These are phyloP conservation scores for Drosophila flavopinicola DNA, from an alignment of 2,888 invertebrate species.

Conservation along the genomic window DNA sequence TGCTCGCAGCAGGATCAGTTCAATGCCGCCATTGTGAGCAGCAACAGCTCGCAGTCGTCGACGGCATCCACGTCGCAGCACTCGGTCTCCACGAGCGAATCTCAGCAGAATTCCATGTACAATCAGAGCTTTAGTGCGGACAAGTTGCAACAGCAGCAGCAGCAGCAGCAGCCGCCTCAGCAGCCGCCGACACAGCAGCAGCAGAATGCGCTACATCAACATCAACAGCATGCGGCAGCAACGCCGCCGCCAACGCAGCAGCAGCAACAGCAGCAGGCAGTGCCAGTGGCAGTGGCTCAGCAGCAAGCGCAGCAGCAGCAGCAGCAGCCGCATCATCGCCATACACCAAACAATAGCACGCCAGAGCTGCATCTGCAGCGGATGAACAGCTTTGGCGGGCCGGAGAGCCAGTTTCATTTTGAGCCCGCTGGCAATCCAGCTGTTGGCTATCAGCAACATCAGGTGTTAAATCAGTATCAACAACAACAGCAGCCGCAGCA, in stretches of 20 bases:
- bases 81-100: conserved; percentile 82
- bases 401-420: conserved; percentile 82
- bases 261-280: conserved; percentile 26
- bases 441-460: conserved; percentile 81
- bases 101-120: conserved; percentile 84
- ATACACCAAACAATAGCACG: conserved; percentile 71
- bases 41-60: conserved; percentile 83
- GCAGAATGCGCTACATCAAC: conserved; percentile 68
- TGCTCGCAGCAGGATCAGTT: conserved; percentile 82
- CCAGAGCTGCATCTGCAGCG: conserved; percentile 81
- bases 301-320: conserved; percentile 54
- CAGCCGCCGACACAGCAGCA: conserved; percentile 70
- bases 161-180: conserved; percentile 65
- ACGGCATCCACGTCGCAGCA: conserved; percentile 83
- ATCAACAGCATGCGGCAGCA: conserved; percentile 62
- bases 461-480: conserved; percentile 81
- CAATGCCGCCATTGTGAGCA: conserved; percentile 83
- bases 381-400: conserved; percentile 79
- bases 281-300: conserved; percentile 41
- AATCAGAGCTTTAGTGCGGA: conserved; percentile 83
- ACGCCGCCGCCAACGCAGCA: conserved; percentile 65
- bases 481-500: conserved; percentile 76
- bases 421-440: conserved; percentile 66
- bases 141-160: conserved; percentile 77
- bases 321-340: conserved; percentile 73